Percentiles rank a stretch among this genome's conserved stretches.
Conservation (phyloP, 2,797 vertebrate species). For the Zalophus californianus region DNA sequence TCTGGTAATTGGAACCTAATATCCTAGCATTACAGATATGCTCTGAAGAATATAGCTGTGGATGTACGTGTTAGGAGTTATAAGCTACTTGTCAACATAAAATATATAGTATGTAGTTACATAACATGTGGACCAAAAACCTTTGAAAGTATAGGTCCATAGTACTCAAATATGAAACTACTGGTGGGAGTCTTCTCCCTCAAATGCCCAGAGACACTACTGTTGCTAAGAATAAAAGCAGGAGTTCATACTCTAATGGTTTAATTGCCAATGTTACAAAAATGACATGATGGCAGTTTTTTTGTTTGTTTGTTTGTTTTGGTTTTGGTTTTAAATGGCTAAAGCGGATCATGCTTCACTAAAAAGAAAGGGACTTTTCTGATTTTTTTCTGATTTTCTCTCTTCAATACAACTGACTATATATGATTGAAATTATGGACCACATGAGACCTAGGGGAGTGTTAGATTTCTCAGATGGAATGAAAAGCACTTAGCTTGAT, state of each 20-base stretch:
- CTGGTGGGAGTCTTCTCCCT: neutral
- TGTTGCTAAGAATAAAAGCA: neutral
- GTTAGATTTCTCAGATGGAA: neutral
- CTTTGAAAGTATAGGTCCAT: neutral
- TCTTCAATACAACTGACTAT: neutral
- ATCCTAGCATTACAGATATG: neutral
- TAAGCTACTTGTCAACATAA: neutral
- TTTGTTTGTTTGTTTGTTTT: neutral
- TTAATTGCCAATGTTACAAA: neutral
- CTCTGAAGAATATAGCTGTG: neutral
- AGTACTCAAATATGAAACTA: neutral
- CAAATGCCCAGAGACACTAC: neutral
- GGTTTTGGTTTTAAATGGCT: neutral
- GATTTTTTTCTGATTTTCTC: neutral
- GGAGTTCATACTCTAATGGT: neutral
- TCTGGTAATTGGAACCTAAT: neutral
- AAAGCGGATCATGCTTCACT: neutral
- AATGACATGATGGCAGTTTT: neutral
- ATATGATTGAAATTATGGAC: neutral
- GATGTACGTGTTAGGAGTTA: neutral
- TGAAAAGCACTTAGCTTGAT: neutral
- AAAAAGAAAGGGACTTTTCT: neutral
- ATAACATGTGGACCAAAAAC: neutral
- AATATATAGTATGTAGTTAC: too few relatives aligned
- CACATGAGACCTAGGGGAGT: neutral